Percentiles rank a stretch among this genome's conserved stretches.
Conservation (phyloP, 53 echinoderm and acorn worm species). For the Echinarachnius parma region DNA sequence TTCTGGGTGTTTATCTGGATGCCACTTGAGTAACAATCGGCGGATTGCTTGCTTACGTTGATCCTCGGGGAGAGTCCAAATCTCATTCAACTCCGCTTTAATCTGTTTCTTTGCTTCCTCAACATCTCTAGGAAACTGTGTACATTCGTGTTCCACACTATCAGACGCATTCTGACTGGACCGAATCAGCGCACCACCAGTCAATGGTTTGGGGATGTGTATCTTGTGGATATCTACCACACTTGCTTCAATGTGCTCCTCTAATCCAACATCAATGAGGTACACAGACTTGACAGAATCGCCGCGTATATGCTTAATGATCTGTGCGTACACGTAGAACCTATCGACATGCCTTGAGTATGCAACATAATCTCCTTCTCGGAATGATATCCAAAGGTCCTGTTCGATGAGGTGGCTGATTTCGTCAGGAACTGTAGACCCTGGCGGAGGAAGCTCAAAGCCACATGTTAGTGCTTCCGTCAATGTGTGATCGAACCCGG, state of each 20-base stretch:
- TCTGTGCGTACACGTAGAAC: constrained; percentile 45
- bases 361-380: constrained; percentile 56
- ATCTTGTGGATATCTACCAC: constrained; percentile 37
- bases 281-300: constrained; percentile 21
- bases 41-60: constrained; percentile 22
- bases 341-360: too few species aligned
- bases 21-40: constrained; percentile 48
- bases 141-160: not conserved
- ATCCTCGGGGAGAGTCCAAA: constrained; percentile 33
- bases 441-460: constrained; percentile 34
- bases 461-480: not conserved
- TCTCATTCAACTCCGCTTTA: constrained; percentile 19
- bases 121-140: constrained; percentile 2
- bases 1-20: constrained; percentile 51
- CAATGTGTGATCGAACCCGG: too few species aligned
- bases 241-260: constrained; percentile 11
- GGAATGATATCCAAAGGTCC: constrained; percentile 61
- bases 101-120: constrained; percentile 29
- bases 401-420: constrained; percentile 65
- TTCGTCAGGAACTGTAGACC: constrained; percentile 53
- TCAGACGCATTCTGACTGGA: not conserved
- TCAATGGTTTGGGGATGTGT: constrained; percentile 3
- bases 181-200: not conserved
- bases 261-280: constrained; percentile 3
- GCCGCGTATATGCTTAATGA: constrained; percentile 5